phyloP scores from a whole-genome alignment of 2,113 vertebrate genomes.

The Scomber colias region DNA sequence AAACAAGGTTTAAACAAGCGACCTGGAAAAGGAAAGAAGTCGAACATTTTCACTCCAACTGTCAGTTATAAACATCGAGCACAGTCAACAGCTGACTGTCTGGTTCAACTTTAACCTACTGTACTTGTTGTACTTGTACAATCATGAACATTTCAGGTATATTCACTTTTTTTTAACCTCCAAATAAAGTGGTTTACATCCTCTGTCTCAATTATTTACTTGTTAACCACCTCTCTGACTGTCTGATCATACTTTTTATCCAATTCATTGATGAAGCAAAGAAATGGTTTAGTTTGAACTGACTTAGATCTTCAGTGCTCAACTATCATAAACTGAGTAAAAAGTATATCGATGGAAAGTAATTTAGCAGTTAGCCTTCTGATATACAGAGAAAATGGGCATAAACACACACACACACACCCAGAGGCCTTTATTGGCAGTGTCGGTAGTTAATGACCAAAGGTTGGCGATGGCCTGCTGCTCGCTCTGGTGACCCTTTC shows the following conservation, averaged over 20 bases:
- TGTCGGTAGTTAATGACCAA: constrained; percentile 78
- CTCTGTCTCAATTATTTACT: not conserved
- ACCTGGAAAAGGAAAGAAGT: no score
- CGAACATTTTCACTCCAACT: no score
- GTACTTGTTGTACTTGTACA: not conserved
- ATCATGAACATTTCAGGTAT: not conserved
- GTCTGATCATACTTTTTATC: not conserved
- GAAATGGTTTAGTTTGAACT: not conserved
- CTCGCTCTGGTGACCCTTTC: constrained; percentile 77
- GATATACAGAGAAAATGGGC: constrained; percentile 1
- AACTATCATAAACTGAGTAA: constrained; percentile 34
- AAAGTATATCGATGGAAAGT: constrained; percentile 39
- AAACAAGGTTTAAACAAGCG: not conserved
- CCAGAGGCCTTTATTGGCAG: constrained; percentile 55
- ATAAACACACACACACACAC: constrained; percentile 28
- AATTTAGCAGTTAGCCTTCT: constrained; percentile 44
- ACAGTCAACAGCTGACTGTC: not conserved
- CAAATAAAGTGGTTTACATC: no score
- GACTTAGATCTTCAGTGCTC: not conserved
- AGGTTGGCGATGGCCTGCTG: constrained; percentile 78
- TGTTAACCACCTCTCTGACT: not conserved
- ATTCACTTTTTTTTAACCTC: not conserved
- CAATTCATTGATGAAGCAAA: not conserved
- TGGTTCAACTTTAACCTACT: not conserved
- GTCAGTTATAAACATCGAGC: not conserved